phyloP scores from a whole-genome alignment of 2,113 vertebrate genomes.

The Antechinus stuartii region DNA sequence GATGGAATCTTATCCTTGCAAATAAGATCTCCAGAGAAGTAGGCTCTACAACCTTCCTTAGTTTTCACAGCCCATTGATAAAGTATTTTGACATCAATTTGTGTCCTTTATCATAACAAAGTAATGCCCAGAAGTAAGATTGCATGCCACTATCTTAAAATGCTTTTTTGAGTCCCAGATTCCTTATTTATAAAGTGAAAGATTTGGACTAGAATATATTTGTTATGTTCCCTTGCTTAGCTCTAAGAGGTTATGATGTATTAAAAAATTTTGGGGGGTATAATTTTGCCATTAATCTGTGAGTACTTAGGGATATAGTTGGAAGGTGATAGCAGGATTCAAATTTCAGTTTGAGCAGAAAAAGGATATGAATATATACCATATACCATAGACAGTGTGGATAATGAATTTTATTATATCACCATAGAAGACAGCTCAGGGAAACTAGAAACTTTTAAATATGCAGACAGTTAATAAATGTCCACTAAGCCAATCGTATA shows the following conservation, averaged over 20 bases:
- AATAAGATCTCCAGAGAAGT: conserved; percentile 11
- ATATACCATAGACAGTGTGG: not conserved
- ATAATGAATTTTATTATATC: not conserved
- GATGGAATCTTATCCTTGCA: not conserved
- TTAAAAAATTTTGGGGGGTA: not conserved
- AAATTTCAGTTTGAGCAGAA: not conserved
- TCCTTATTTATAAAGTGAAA: not conserved
- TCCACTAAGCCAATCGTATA: not conserved
- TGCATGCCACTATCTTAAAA: not conserved
- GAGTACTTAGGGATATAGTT: not conserved
- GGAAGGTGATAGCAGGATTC: not conserved
- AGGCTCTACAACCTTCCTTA: not conserved
- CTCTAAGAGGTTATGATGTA: not conserved
- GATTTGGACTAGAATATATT: not conserved
- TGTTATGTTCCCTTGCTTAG: not conserved
- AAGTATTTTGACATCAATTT: conserved; percentile 23
- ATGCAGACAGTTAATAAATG: not conserved
- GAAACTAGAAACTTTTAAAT: not conserved
- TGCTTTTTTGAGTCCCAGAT: not conserved
- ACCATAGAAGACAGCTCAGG: not conserved
- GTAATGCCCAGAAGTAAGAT: not conserved
- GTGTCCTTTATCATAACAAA: not conserved
- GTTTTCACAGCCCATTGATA: not conserved
- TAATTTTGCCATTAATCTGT: not conserved
- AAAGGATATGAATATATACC: not conserved